Evolutionary conservation across 2,888 invertebrate genomes (phyloP).

Genomic region (Tinea pellionella): DNA sequence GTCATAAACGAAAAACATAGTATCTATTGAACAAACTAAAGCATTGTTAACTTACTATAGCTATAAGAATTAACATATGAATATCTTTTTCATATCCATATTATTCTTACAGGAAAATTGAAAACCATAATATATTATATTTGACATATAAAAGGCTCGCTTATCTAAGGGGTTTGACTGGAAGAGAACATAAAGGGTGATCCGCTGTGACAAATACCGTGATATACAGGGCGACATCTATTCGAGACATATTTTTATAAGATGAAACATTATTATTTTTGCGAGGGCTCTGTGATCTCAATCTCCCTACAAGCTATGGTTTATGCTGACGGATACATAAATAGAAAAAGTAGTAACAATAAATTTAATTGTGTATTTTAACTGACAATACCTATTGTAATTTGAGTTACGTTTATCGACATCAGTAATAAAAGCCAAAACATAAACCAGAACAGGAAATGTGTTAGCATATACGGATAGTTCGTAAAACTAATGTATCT

Average conservation of each 20-base stretch:
- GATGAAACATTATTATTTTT: slow-evolving; percentile 71
- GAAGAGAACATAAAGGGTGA: slow-evolving; percentile 71
- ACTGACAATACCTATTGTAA: slow-evolving; percentile 1
- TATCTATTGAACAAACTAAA: too few relatives aligned
- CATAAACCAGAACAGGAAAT: slow-evolving; percentile 49
- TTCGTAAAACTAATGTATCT: slow-evolving; percentile 9
- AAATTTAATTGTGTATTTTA: neutral
- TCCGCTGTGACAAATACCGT: slow-evolving; percentile 70
- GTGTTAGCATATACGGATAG: slow-evolving; percentile 17
- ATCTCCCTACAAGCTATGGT: neutral
- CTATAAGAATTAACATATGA: neutral
- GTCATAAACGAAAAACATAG: too few relatives aligned
- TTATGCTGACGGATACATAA: neutral
- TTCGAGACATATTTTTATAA: slow-evolving; percentile 70
- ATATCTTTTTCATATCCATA: slow-evolving; percentile 29
- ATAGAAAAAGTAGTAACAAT: neutral
- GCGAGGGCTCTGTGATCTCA: slow-evolving; percentile 36
- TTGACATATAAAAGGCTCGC: slow-evolving; percentile 71
- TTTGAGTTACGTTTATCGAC: slow-evolving; percentile 10
- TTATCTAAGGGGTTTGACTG: slow-evolving; percentile 71
- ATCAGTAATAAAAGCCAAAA: slow-evolving; percentile 1
- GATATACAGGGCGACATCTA: slow-evolving; percentile 68
- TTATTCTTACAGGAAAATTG: slow-evolving; percentile 45
- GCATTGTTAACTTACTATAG: too few relatives aligned
- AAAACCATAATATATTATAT: slow-evolving; percentile 70